Conservation (phyloP, 2,888 invertebrate genomes). For the Hypolimnas misippus region DNA sequence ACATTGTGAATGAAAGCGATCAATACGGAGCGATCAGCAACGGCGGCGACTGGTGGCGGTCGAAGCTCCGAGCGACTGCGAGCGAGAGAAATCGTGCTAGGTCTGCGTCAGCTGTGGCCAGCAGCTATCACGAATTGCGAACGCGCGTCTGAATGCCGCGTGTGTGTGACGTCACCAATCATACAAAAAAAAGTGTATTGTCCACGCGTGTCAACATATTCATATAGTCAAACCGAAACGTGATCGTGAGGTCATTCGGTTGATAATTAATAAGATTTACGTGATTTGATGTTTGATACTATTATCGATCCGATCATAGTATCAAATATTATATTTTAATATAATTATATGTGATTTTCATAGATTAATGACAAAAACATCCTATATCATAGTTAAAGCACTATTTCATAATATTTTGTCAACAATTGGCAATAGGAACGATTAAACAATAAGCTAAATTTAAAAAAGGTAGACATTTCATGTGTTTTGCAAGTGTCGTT, state of each 20-base stretch:
- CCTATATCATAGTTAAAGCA: too few relatives aligned
- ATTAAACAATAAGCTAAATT: not conserved
- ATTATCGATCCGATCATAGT: too few relatives aligned
- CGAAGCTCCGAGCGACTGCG: conserved; percentile 47
- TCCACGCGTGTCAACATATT: conserved; percentile 12
- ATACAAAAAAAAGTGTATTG: conserved; percentile 13
- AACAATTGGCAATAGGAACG: not conserved
- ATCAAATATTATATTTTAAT: too few relatives aligned
- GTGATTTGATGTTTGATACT: not conserved
- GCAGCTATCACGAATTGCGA: conserved; percentile 20
- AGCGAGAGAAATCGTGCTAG: conserved; percentile 19
- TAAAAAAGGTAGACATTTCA: not conserved
- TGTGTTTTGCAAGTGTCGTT: not conserved
- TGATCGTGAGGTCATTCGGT: conserved; percentile 8
- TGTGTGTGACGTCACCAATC: conserved; percentile 36
- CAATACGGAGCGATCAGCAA: conserved; percentile 50
- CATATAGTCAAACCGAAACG: not conserved
- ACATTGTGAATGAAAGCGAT: conserved; percentile 62
- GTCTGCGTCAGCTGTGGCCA: conserved; percentile 10
- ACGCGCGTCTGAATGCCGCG: conserved; percentile 6
- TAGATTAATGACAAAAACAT: too few relatives aligned
- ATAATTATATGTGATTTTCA: too few relatives aligned
- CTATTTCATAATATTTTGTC: not conserved
- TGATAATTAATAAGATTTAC: conserved; percentile 3
- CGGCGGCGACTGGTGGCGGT: conserved; percentile 44